Conservation (phyloP, 2,797 vertebrate genomes). For the Fistularia commersonii region DNA sequence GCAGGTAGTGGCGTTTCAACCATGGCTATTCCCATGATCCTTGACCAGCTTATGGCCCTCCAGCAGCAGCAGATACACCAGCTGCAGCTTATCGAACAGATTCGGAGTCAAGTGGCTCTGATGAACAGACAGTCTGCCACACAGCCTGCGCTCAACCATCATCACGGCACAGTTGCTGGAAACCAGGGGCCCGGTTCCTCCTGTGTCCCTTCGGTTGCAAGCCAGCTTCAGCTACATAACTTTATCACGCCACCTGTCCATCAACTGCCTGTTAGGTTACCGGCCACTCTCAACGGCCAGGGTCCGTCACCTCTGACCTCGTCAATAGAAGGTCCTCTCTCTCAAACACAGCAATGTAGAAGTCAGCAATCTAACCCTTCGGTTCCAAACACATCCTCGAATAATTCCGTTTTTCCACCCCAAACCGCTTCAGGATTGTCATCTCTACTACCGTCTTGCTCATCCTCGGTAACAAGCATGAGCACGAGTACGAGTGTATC, state of each 20-base stretch:
- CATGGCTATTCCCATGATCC: constrained; percentile 94
- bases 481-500: constrained; percentile 60
- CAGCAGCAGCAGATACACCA: constrained; percentile 99
- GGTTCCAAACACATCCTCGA: constrained; percentile 72
- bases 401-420: constrained; percentile 71
- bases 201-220: constrained; percentile 73
- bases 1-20: constrained; percentile 77
- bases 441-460: constrained; percentile 74
- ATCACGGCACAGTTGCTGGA: constrained; percentile 57
- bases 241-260: constrained; percentile 84
- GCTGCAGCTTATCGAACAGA: constrained; percentile 98
- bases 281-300: constrained; percentile 75
- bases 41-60: constrained; percentile 97
- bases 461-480: constrained; percentile 69
- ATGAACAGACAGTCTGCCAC: constrained; percentile 87
- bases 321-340: constrained; percentile 78
- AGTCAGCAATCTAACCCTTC: constrained; percentile 79
- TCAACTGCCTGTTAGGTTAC: constrained; percentile 84
- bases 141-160: constrained; percentile 77
- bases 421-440: constrained; percentile 72
- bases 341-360: constrained; percentile 79
- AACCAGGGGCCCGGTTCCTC: constrained; percentile 70
- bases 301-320: constrained; percentile 70
- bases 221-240: constrained; percentile 85
- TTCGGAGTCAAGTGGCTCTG: constrained; percentile 93